A percentile compares a stretch with the other conserved stretches of the same genome.
Conservation (phyloP, 2,888 invertebrate species). For the Himalopsyche tibetana region DNA sequence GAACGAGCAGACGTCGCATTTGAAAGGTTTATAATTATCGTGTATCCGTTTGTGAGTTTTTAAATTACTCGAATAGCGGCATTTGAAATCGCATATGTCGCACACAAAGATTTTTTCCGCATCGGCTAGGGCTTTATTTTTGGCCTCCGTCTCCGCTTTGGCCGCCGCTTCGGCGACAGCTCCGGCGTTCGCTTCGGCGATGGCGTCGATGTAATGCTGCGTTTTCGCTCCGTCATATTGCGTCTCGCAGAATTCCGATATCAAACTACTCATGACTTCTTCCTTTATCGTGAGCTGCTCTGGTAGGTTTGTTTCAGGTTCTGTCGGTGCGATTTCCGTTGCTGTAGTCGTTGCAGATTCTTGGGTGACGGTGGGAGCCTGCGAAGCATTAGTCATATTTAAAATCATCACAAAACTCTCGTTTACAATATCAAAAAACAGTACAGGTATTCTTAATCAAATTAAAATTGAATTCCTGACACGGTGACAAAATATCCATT, state of each 20-base stretch:
- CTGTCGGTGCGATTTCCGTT: neutral
- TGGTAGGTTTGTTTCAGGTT: neutral
- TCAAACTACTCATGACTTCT: neutral
- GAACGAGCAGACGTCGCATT: neutral
- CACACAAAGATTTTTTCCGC: slow-evolving; percentile 12
- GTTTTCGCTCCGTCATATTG: neutral
- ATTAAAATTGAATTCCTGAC: too few species aligned
- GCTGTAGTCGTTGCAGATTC: neutral
- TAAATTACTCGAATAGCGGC: slow-evolving; percentile 11
- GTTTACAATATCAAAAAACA: too few species aligned
- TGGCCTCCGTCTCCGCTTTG: neutral
- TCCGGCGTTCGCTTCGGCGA: neutral
- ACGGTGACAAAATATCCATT: too few species aligned
- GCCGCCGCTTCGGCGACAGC: neutral
- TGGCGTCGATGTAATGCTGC: neutral
- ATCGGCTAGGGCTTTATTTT: neutral
- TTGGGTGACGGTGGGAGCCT: too few species aligned
- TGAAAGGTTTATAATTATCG: slow-evolving; percentile 4
- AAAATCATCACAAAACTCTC: too few species aligned
- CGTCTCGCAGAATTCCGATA: slow-evolving; percentile 16
- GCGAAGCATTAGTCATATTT: too few species aligned
- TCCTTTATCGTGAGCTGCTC: neutral
- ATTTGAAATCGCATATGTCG: slow-evolving; percentile 15
- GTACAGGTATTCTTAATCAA: too few species aligned
- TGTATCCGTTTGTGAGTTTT: slow-evolving; percentile 23